Base-by-base conservation (phyloP, 2,797 vertebrate genomes). In the Acanthurus lineatus region DNA sequence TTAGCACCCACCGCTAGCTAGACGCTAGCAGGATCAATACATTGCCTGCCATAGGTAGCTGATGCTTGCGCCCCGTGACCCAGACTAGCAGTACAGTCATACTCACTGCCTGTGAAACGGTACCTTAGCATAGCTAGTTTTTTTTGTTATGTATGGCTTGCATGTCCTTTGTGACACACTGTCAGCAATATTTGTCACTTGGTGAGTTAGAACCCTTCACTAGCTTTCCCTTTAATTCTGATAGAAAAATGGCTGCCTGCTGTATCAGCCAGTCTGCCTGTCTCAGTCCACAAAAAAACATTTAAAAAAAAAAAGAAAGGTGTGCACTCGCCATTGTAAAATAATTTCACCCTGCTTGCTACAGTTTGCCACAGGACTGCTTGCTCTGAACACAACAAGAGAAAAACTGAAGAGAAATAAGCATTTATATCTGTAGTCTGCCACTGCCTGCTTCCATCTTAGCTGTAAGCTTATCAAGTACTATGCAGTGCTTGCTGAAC, bases 1-100 rank as follows among this genome's bases (percentile, higher is more conserved):
- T 96, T 92, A 89, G 89, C 75, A 88, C 81, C 78, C 86, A 82
- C 79, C 42, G 82, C 91, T 85, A 84, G 88, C 89, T 76, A 49
- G 75, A 86, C 83, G 89, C 88, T 89, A 88, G 90, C 89, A 82
- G 81, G 87, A 88, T 52, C 84, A 56, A 89, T 58, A 88, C 89
- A 90, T 87, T 87, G 89, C 86, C 84, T 87, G 90, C 88, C 25
- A 25, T 83, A 70, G 80, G 82, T 85, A 91, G 90, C 72, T 78
- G 66, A 84, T 86, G 89, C 86, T 89, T 88, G 77, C 52, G 76
- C 79, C 44, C 15, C 57, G 44, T 83, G 81, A 83, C 60, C 68
- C 68, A 83, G 54, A 60, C 38, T 67, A 79, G 83, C 69, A 80
- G 73, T 76, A 35, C 78, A 83, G 84, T 69, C 51, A 20, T 64